These are phyloP conservation scores for Grantiella picta DNA, from an alignment of 2,113 vertebrate genomes.

Conservation along the genomic window DNA sequence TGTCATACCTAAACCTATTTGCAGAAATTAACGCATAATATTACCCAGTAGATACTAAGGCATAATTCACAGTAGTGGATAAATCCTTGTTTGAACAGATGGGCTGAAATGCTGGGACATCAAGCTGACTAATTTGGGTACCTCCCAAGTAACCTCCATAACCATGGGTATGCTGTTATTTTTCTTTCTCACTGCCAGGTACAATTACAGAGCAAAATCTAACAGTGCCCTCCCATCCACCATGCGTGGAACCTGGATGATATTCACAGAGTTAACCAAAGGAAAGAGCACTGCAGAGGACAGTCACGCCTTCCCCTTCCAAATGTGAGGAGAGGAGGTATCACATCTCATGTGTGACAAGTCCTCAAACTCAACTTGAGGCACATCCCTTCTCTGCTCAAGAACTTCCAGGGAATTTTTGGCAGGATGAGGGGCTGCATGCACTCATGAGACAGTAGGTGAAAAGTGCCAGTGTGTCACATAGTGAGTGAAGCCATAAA, in stretches of 20 bases:
- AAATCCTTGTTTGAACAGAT: constrained; percentile 63
- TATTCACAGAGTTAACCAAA: background rate
- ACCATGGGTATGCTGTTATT: constrained; percentile 5
- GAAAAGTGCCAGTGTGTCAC: background rate
- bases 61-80: constrained; percentile 5
- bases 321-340: rapidly evolving
- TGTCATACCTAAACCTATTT: constrained; percentile 54
- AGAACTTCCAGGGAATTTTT: background rate
- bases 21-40: constrained; percentile 47
- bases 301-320: background rate
- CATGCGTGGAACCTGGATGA: background rate
- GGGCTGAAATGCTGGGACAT: constrained; percentile 50
- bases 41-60: constrained; percentile 26
- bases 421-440: rapidly evolving
- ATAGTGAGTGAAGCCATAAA: background rate
- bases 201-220: background rate
- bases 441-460: rapidly evolving
- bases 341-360: background rate
- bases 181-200: constrained; percentile 5
- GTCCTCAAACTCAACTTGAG: background rate
- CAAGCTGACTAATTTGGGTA: constrained; percentile 55
- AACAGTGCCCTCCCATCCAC: background rate
- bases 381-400: background rate
- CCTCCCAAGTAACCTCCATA: constrained; percentile 52
- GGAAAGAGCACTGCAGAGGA: background rate